phyloP scores from a whole-genome alignment of 2,113 vertebrate species.

The Poeciliopsis prolifica region DNA sequence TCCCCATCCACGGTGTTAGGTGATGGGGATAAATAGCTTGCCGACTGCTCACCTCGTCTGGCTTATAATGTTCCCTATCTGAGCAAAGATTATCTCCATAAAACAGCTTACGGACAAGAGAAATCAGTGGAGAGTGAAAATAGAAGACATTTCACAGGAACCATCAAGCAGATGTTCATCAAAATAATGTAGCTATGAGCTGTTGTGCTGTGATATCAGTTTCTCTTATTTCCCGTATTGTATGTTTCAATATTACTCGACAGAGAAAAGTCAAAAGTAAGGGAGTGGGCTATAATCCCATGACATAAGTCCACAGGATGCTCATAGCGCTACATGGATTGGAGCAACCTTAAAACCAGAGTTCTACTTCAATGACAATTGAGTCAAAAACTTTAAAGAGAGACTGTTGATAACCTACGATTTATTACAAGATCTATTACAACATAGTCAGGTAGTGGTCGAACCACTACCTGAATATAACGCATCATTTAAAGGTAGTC shows the following conservation, averaged over 20 bases:
- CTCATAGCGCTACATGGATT: slow-evolving; percentile 45
- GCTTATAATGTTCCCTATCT: slow-evolving; percentile 19
- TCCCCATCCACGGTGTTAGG: slow-evolving; percentile 21
- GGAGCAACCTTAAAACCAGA: slow-evolving; percentile 51
- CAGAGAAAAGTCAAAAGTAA: slow-evolving; percentile 33
- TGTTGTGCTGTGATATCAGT: background rate
- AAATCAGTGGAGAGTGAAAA: slow-evolving; percentile 15
- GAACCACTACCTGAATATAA: slow-evolving; percentile 20
- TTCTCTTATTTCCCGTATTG: background rate
- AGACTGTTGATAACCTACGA: slow-evolving; percentile 41
- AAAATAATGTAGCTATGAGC: background rate
- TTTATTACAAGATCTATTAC: slow-evolving; percentile 37
- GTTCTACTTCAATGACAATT: slow-evolving; percentile 55
- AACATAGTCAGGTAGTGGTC: background rate
- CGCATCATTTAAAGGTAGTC: background rate
- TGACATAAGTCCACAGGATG: slow-evolving; percentile 19
- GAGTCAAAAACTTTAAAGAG: slow-evolving; percentile 39
- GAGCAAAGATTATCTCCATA: slow-evolving; percentile 55
- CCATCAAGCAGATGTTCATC: background rate
- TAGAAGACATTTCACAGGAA: background rate
- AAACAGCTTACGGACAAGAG: slow-evolving; percentile 50
- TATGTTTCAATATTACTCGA: slow-evolving; percentile 6
- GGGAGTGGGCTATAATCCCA: slow-evolving; percentile 8
- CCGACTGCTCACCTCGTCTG: slow-evolving; percentile 10
- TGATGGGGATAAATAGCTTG: slow-evolving; percentile 65